These are phyloP conservation scores for Xestia rhomboidea DNA, from an alignment of 2,888 invertebrate species.

Conservation along the genomic window DNA sequence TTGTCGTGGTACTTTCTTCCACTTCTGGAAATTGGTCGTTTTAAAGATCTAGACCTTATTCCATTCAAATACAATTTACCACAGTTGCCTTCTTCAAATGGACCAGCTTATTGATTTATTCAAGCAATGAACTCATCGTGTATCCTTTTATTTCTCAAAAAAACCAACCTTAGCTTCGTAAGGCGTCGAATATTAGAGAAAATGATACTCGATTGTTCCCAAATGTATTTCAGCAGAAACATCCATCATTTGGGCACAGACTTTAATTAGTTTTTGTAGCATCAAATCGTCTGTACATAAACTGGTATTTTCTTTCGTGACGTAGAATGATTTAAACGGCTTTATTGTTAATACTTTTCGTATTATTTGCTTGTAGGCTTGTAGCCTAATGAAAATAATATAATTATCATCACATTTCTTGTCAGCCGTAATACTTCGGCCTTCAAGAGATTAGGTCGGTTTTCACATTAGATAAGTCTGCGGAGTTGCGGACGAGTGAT, in stretches of 20 bases:
- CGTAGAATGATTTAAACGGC: conserved; percentile 16
- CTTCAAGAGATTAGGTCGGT: conserved; percentile 4
- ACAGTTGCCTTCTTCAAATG: conserved; percentile 5
- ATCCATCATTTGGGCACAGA: conserved; percentile 36
- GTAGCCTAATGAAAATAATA: not conserved
- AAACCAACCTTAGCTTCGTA: conserved; percentile 7
- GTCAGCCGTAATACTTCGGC: not conserved
- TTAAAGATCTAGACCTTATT: not conserved
- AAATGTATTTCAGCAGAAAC: conserved; percentile 40
- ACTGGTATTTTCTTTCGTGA: conserved; percentile 22
- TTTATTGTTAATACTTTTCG: conserved; percentile 31
- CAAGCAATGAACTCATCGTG: not conserved
- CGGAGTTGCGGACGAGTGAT: not conserved
- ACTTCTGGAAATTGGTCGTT: not conserved
- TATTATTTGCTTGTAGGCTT: conserved; percentile 20
- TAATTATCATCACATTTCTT: conserved; percentile 20
- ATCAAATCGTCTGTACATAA: conserved; percentile 42
- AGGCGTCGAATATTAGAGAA: conserved; percentile 30
- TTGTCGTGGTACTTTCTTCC: not conserved
- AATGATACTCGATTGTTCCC: conserved; percentile 50
- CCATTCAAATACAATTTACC: not conserved
- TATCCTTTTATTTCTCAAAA: not conserved
- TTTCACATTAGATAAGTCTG: conserved; percentile 1
- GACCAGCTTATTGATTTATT: not conserved
- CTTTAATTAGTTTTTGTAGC: conserved; percentile 41